phyloP scores from a whole-genome alignment of 2,113 vertebrate species.

The Rhinolophus ferrumequinum region DNA sequence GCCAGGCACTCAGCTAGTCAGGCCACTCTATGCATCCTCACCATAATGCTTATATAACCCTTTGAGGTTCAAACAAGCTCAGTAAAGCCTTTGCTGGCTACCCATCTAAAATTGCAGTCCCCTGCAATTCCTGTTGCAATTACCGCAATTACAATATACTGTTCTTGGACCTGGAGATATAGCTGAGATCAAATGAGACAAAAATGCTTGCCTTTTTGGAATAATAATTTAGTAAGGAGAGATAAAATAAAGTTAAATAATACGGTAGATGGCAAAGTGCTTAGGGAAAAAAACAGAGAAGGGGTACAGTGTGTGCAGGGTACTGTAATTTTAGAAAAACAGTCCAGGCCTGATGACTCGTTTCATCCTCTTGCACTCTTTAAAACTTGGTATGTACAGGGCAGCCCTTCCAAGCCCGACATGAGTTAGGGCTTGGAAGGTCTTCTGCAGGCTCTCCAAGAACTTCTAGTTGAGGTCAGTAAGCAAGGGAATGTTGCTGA shows the following conservation, averaged over 20 bases:
- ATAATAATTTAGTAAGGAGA: background rate
- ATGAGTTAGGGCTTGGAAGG: slow-evolving; percentile 92
- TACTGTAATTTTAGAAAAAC: background rate
- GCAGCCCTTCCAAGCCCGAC: background rate
- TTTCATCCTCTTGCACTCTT: slow-evolving; percentile 94
- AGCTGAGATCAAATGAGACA: background rate
- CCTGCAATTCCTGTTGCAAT: background rate
- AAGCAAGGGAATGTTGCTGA: slow-evolving; percentile 93
- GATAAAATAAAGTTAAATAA: slow-evolving; percentile 17
- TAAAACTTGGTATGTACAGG: slow-evolving; percentile 89
- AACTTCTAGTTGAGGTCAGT: slow-evolving; percentile 93
- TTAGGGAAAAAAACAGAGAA: background rate
- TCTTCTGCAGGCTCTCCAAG: slow-evolving; percentile 92
- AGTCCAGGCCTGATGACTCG: slow-evolving; percentile 58
- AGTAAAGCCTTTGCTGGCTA: background rate
- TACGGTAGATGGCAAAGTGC: background rate
- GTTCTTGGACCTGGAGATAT: background rate
- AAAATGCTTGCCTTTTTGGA: background rate
- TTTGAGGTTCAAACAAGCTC: background rate
- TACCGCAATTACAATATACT: background rate
- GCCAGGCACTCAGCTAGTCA: background rate
- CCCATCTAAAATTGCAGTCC: background rate
- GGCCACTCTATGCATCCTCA: background rate
- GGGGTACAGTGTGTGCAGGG: background rate
- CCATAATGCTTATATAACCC: background rate